A percentile compares a stretch with the other conserved stretches of the same genome.
These are phyloP conservation scores for Neoitamus cyanurus DNA, from an alignment of 2,888 invertebrate species.

Conservation along the genomic window DNA sequence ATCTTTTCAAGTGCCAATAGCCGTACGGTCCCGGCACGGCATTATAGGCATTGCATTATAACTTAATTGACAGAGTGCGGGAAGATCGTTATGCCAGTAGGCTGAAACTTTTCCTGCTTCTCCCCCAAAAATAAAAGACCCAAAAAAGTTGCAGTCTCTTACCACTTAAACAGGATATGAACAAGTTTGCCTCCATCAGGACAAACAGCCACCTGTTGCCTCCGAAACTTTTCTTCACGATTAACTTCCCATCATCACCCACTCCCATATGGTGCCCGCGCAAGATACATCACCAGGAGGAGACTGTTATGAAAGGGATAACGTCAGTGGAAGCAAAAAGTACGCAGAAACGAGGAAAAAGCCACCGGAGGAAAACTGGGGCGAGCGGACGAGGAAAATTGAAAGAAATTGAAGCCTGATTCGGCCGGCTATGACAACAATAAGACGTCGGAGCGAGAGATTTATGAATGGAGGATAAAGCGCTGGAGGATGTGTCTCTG, in stretches of 20 bases:
- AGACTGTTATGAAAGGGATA: constrained; percentile 22
- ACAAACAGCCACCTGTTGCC: constrained; percentile 40
- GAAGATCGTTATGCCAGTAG: neutral
- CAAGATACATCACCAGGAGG: constrained; percentile 8
- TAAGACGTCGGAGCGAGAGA: constrained; percentile 35
- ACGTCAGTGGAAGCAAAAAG: neutral
- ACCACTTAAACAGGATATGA: constrained; percentile 25
- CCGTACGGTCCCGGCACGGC: neutral
- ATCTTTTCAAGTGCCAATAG: neutral
- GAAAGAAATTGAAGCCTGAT: constrained; percentile 38
- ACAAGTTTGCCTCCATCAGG: constrained; percentile 26
- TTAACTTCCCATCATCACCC: constrained; percentile 35
- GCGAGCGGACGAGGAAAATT: constrained; percentile 14
- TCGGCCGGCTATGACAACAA: constrained; percentile 27
- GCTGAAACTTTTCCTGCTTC: constrained; percentile 3
- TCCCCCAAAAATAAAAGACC: neutral
- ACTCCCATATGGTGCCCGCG: constrained; percentile 19
- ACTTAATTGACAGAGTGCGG: constrained; percentile 20
- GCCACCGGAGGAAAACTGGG: neutral
- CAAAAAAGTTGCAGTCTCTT: constrained; percentile 15
- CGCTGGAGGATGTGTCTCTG: constrained; percentile 26
- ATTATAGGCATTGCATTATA: constrained; percentile 1
- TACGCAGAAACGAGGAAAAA: neutral
- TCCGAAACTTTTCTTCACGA: constrained; percentile 31
- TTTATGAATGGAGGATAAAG: constrained; percentile 40